Evolutionary conservation across 2,888 invertebrate genomes (phyloP).

Genomic region (Callimorpha dominula): DNA sequence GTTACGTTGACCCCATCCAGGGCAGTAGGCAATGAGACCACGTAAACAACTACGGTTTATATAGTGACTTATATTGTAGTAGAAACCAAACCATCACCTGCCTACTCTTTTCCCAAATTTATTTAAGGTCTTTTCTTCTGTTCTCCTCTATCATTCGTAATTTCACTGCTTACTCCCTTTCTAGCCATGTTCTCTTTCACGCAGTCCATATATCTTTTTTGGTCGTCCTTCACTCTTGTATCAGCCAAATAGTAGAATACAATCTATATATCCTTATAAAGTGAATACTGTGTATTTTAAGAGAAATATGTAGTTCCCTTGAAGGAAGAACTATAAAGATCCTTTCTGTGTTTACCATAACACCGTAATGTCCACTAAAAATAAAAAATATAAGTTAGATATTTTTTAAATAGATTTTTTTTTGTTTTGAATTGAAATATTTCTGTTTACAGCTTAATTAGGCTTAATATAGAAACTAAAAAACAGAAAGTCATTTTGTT

Average conservation of each 20-base stretch:
- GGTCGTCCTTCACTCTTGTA: background rate
- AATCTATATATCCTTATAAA: background rate
- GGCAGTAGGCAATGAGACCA: no score
- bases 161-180: background rate
- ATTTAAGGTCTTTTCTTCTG: background rate
- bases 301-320: no score
- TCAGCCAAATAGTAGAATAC: background rate
- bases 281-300: background rate
- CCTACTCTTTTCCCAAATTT: no score
- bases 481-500: conserved; percentile 36
- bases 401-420: conserved; percentile 4
- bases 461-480: conserved; percentile 23
- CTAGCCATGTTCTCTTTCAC: background rate
- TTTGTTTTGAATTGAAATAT: conserved; percentile 14
- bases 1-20: no score
- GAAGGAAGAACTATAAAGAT: background rate
- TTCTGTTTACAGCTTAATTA: conserved; percentile 21
- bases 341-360: background rate
- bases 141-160: background rate
- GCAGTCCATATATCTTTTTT: background rate
- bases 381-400: background rate
- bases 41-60: no score
- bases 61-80: no score
- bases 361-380: background rate
- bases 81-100: no score